phyloP scores from a whole-genome alignment of 1,140 invertebrate genomes.

The Arion vulgaris region DNA sequence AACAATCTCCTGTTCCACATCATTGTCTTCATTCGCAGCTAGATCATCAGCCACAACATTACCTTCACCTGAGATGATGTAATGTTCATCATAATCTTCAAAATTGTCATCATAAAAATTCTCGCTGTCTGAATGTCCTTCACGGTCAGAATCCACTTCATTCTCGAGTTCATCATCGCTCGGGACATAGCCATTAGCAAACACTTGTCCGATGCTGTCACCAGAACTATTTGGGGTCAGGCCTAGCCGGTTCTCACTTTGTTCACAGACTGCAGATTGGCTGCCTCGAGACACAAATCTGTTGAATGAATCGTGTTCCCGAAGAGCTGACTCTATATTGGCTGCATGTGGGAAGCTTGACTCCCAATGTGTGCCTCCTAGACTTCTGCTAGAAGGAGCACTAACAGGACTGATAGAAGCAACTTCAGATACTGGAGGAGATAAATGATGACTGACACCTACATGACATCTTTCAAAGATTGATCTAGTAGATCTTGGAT shows the following conservation, averaged over 20 bases:
- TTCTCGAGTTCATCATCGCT: slow-evolving; percentile 45
- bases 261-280: not conserved
- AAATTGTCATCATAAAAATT: slow-evolving; percentile 69
- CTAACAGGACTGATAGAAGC: not conserved
- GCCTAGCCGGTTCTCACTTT: not conserved
- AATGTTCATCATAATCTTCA: slow-evolving; percentile 67
- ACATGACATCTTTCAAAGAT: not conserved
- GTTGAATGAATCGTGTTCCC: slow-evolving; percentile 47
- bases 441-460: not conserved
- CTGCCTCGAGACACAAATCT: slow-evolving; percentile 46
- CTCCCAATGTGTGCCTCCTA: not conserved
- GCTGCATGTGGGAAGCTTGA: not conserved
- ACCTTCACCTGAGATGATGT: slow-evolving; percentile 57
- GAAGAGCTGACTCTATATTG: slow-evolving; percentile 13
- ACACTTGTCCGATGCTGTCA: slow-evolving; percentile 35
- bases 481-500: not conserved
- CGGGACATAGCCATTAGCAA: slow-evolving; percentile 32
- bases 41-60: slow-evolving; percentile 60
- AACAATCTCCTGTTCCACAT: slow-evolving; percentile 57
- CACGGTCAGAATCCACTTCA: slow-evolving; percentile 45
- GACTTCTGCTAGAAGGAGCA: not conserved
- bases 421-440: not conserved
- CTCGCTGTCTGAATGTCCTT: slow-evolving; percentile 66
- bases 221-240: slow-evolving; percentile 29
- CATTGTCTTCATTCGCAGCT: slow-evolving; percentile 55